These are phyloP conservation scores for Metridium senile DNA, from an alignment of 92 coral and sea anemone genomes.

Conservation along the genomic window DNA sequence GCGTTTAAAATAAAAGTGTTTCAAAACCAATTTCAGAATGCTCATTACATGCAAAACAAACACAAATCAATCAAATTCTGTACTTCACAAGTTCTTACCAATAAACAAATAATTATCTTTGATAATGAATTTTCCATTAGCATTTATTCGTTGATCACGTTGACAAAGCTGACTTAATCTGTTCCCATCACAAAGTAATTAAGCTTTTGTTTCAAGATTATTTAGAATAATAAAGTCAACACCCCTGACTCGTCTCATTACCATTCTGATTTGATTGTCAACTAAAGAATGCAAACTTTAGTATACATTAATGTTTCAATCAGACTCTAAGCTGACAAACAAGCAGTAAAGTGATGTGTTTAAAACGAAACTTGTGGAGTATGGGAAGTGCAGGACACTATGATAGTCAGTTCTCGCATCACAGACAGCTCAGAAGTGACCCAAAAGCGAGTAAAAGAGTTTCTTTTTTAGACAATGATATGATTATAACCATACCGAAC, in stretches of 20 bases:
- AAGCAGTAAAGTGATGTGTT: too few relatives aligned
- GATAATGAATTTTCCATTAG: conserved; percentile 6
- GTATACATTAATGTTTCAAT: neutral
- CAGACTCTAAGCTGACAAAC: too few relatives aligned
- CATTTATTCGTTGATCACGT: conserved; percentile 1
- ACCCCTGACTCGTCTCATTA: conserved; percentile 13
- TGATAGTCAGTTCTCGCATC: neutral
- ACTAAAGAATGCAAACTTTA: conserved; percentile 30
- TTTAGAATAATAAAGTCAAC: neutral
- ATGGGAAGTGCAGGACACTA: neutral
- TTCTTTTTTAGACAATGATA: conserved; percentile 34
- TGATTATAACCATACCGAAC: conserved; percentile 28
- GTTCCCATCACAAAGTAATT: conserved; percentile 18
- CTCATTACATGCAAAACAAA: too few relatives aligned
- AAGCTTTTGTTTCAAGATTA: conserved; percentile 13
- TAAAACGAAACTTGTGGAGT: neutral
- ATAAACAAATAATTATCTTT: too few relatives aligned
- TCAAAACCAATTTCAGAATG: too few relatives aligned
- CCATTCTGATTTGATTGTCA: conserved; percentile 24
- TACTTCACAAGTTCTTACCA: too few relatives aligned
- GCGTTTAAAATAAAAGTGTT: too few relatives aligned
- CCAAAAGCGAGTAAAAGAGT: conserved; percentile 18
- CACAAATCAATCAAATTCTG: too few relatives aligned
- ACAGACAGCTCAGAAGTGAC: neutral
- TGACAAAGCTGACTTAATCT: conserved; percentile 20